Percentiles rank a stretch among this genome's conserved stretches.
These are phyloP conservation scores for Regulus satrapa DNA, from an alignment of 2,113 vertebrate genomes.

Conservation along the genomic window DNA sequence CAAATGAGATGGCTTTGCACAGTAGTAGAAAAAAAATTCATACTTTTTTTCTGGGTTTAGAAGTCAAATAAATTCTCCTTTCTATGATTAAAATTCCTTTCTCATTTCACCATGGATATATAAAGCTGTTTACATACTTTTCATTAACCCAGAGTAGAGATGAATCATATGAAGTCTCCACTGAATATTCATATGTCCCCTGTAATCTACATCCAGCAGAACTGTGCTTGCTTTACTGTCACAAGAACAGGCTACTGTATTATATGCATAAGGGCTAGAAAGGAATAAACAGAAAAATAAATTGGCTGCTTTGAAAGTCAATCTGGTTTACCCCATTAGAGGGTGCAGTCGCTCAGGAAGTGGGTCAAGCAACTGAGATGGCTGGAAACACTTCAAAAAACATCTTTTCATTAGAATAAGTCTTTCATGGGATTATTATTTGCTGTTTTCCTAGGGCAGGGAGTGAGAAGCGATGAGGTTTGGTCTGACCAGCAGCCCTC, in stretches of 20 bases:
- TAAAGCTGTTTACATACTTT: neutral
- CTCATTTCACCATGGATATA: neutral
- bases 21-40: neutral
- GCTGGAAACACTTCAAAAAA: neutral
- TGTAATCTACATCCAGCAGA: neutral
- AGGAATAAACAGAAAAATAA: neutral
- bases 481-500: neutral
- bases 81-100: neutral
- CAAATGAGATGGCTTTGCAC: neutral
- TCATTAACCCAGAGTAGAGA: neutral
- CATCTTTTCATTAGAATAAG: neutral
- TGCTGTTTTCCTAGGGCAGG: neutral
- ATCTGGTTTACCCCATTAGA: constrained; percentile 47
- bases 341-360: constrained; percentile 44
- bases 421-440: neutral
- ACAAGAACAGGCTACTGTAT: neutral
- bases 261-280: neutral
- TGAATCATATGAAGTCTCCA: neutral
- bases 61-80: neutral
- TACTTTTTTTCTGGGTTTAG: neutral
- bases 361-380: neutral
- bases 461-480: neutral
- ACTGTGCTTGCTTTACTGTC: neutral
- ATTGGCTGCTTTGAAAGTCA: neutral
- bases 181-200: neutral